These are phyloP conservation scores for Rhinichthys klamathensis DNA, from an alignment of 2,113 vertebrate species.

Conservation along the genomic window DNA sequence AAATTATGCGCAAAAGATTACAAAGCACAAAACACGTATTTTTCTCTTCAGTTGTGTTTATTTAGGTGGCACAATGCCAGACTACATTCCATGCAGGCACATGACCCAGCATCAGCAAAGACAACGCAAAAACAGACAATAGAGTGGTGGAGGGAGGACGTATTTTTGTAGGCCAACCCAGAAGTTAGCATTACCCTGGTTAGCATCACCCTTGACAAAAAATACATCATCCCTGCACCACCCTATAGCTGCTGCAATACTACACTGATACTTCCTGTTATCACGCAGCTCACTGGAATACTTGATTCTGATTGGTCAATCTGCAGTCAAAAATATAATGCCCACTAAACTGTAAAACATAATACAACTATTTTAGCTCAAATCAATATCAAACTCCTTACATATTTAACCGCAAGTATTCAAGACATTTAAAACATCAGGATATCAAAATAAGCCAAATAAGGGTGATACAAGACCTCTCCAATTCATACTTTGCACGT, in stretches of 20 bases:
- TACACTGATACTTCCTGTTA: background rate
- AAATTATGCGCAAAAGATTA: constrained; percentile 43
- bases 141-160: too few species aligned
- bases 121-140: constrained; percentile 40
- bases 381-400: background rate
- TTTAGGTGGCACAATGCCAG: constrained; percentile 8
- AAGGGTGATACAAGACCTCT: background rate
- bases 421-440: background rate
- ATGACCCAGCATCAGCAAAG: constrained; percentile 46
- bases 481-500: background rate
- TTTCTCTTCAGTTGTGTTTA: constrained; percentile 22
- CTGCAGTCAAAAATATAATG: background rate
- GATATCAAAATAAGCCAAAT: background rate
- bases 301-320: background rate
- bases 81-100: constrained; percentile 43
- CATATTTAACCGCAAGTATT: background rate
- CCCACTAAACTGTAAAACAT: background rate
- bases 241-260: background rate
- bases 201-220: too few species aligned
- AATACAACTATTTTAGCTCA: constrained; percentile 6
- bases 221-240: too few species aligned
- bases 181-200: too few species aligned
- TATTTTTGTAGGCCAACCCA: too few species aligned
- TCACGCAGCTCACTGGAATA: background rate
- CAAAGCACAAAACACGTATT: constrained; percentile 15